Conservation (phyloP, 2,797 vertebrate genomes). For the Etheostoma nigrum region DNA sequence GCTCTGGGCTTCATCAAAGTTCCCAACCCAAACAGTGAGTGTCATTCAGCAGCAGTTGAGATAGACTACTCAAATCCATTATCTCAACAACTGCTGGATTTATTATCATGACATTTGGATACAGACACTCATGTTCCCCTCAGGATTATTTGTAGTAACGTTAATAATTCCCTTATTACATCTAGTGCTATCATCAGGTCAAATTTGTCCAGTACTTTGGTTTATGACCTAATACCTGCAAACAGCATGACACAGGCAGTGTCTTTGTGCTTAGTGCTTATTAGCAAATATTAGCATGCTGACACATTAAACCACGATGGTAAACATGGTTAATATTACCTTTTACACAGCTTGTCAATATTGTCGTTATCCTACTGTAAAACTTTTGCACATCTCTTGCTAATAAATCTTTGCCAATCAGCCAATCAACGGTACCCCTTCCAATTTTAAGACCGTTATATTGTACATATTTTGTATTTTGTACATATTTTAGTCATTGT, state of each 20-base stretch:
- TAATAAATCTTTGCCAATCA: too few relatives aligned
- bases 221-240: background rate
- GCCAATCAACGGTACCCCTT: too few relatives aligned
- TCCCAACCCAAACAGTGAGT: background rate
- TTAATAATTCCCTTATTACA: background rate
- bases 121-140: background rate
- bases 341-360: background rate
- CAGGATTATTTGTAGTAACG: background rate
- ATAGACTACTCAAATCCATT: constrained; percentile 10
- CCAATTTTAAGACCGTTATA: too few relatives aligned
- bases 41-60: constrained; percentile 15
- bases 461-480: too few relatives aligned
- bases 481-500: too few relatives aligned
- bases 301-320: background rate
- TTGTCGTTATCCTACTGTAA: too few relatives aligned
- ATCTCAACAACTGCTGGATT: background rate
- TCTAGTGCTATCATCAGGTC: background rate
- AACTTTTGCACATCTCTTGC: too few relatives aligned
- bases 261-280: background rate
- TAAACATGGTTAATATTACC: background rate
- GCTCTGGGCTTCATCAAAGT: background rate
- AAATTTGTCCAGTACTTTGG: background rate
- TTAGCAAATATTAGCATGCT: background rate
- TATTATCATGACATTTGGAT: background rate
- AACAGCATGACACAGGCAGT: background rate